Conservation (phyloP, 2,113 vertebrate species). For the Barnardius zonarius region DNA sequence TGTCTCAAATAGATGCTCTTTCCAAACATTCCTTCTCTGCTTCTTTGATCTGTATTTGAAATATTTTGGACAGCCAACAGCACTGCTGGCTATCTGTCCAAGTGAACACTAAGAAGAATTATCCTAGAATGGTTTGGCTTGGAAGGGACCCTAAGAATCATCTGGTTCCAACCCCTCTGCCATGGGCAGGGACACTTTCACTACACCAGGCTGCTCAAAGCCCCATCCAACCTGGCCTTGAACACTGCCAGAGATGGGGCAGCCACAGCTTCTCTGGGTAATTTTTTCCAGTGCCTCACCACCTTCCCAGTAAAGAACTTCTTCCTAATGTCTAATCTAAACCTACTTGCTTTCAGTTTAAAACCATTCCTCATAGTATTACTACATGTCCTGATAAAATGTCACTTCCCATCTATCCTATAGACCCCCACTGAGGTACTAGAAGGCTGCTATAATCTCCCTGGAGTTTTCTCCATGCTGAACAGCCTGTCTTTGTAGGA, state of each 20-base stretch:
- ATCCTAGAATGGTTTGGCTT: not conserved
- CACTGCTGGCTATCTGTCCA: not conserved
- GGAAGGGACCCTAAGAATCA: not conserved
- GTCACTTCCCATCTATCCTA: not conserved
- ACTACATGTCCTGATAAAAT: not conserved
- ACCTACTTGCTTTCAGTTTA: not conserved
- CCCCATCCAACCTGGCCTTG: not conserved
- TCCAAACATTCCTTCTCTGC: not conserved
- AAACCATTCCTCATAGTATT: not conserved
- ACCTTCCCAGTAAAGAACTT: not conserved
- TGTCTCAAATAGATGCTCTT: not conserved
- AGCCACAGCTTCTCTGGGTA: not conserved
- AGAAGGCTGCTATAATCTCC: fast-evolving
- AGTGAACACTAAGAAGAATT: not conserved
- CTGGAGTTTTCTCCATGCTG: not conserved
- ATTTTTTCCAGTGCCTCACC: not conserved
- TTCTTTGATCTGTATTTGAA: not conserved
- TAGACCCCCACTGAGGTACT: not conserved
- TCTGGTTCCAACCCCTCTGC: not conserved
- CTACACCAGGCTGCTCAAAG: not conserved
- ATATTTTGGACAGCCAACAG: not conserved
- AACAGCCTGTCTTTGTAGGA: not conserved
- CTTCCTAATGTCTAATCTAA: not conserved
- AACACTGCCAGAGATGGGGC: not conserved
- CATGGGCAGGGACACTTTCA: not conserved